These are phyloP conservation scores for Zaprionus gabonicus DNA, from an alignment of 1,140 invertebrate species.

Conservation along the genomic window DNA sequence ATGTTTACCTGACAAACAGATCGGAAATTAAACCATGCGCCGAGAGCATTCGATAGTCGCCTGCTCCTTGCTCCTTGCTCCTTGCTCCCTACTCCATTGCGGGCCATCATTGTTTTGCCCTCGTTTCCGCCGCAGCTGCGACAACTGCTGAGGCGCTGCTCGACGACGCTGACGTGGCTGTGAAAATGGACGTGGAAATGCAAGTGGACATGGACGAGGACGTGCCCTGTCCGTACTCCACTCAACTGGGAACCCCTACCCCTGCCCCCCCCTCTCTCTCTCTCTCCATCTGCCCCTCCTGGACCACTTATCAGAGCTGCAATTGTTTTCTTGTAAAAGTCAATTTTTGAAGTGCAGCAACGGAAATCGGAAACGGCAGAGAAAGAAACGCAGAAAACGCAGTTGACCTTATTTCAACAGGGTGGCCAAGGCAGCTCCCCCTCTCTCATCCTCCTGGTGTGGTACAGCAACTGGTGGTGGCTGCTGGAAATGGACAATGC, in stretches of 20 bases:
- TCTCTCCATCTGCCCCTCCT: slow-evolving; percentile 2
- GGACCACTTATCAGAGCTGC: slow-evolving; percentile 74
- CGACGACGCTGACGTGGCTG: slow-evolving; percentile 7
- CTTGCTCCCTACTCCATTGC: not conserved
- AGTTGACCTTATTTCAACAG: slow-evolving; percentile 66
- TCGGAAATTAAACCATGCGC: not conserved
- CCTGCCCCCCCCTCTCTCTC: not conserved
- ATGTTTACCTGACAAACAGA: not conserved
- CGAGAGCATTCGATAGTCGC: slow-evolving; percentile 54
- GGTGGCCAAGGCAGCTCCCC: not conserved
- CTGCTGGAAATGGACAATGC: slow-evolving; percentile 56
- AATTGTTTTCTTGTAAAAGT: slow-evolving; percentile 82
- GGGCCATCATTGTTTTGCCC: slow-evolving; percentile 39
- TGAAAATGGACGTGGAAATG: slow-evolving; percentile 12
- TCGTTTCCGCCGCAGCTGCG: slow-evolving; percentile 35
- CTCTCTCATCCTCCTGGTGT: not conserved
- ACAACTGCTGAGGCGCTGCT: slow-evolving; percentile 26
- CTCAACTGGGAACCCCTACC: not conserved
- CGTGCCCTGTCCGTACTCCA: slow-evolving; percentile 56
- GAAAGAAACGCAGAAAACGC: slow-evolving; percentile 55
- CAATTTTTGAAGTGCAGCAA: slow-evolving; percentile 78
- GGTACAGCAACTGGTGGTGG: slow-evolving; percentile 69
- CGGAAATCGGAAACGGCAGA: slow-evolving; percentile 76
- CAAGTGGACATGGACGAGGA: slow-evolving; percentile 43
- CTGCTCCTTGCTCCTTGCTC: not conserved